These are phyloP conservation scores for Xanthostigma xanthostigma DNA, from an alignment of 2,888 invertebrate genomes.

Conservation along the genomic window DNA sequence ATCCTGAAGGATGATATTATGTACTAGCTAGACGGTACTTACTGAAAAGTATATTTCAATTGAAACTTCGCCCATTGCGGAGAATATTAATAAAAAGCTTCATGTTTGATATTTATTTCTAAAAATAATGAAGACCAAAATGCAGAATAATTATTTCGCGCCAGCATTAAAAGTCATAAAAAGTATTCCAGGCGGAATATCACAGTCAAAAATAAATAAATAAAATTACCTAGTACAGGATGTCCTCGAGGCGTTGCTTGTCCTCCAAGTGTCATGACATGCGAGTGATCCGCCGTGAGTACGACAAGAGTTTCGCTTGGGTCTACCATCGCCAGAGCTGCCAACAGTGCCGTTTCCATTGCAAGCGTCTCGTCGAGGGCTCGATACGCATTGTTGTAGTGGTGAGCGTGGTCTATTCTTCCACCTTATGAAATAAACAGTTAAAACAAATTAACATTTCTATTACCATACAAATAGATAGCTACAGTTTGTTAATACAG, in stretches of 20 bases:
- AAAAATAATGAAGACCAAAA: not conserved
- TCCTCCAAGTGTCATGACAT: constrained; percentile 67
- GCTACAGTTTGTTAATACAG: too few relatives aligned
- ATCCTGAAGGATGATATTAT: too few relatives aligned
- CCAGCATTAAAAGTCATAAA: too few relatives aligned
- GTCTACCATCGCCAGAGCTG: constrained; percentile 52
- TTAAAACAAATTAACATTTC: not conserved
- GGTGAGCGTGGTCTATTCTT: constrained; percentile 66
- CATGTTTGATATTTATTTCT: too few relatives aligned
- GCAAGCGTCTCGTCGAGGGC: constrained; percentile 64
- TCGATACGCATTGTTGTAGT: constrained; percentile 64
- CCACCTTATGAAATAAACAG: constrained; percentile 39
- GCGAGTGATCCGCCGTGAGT: constrained; percentile 67
- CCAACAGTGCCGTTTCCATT: constrained; percentile 55
- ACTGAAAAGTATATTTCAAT: too few relatives aligned
- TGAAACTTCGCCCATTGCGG: too few relatives aligned
- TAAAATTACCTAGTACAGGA: constrained; percentile 52
- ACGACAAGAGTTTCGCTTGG: constrained; percentile 42
- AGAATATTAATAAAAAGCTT: too few relatives aligned
- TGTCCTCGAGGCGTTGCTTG: constrained; percentile 63
- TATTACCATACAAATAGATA: too few relatives aligned
- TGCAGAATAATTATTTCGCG: too few relatives aligned
- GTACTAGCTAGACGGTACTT: too few relatives aligned
- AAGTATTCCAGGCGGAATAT: too few relatives aligned
- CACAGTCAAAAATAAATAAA: not conserved